Percentiles rank a stretch among this genome's conserved stretches.
phyloP scores from a whole-genome alignment of 2,797 vertebrate genomes.

The Oreochromis mossambicus region DNA sequence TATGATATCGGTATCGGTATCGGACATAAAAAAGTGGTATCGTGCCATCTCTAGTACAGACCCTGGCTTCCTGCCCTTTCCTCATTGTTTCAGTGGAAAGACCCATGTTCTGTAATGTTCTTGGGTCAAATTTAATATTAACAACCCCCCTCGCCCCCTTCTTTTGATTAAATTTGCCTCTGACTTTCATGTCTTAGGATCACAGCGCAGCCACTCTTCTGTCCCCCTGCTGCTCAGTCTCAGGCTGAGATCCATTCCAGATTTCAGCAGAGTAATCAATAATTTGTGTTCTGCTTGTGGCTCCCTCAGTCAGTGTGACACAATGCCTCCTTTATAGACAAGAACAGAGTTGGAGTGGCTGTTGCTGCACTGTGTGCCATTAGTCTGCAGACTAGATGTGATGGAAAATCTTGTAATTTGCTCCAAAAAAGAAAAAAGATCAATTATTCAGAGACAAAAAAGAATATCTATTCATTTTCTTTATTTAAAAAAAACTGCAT shows the following conservation, averaged over 20 bases:
- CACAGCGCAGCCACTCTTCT: background rate
- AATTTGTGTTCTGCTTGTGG: background rate
- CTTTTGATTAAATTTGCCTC: background rate
- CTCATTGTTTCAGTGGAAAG: background rate
- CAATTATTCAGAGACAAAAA: background rate
- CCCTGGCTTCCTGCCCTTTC: background rate
- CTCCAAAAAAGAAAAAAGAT: background rate
- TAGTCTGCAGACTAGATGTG: background rate
- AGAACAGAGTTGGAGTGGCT: background rate
- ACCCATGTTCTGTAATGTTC: accelerated
- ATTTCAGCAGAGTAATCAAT: background rate
- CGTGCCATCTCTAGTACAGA: accelerated
- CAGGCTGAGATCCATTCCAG: background rate
- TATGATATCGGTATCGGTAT: too few relatives aligned
- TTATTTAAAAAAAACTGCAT: accelerated
- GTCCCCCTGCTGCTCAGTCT: background rate
- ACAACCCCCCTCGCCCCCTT: accelerated
- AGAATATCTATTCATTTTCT: background rate
- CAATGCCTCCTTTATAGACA: background rate
- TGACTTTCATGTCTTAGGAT: background rate
- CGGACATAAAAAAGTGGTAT: too few relatives aligned
- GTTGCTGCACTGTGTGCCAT: background rate
- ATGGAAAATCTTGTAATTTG: background rate
- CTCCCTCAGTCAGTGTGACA: background rate
- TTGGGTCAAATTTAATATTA: background rate